Evolutionary conservation across 2,888 invertebrate genomes (phyloP), one percentile per base, ranked within the genome.

Genomic region (Caenorhabditis becei): DNA sequence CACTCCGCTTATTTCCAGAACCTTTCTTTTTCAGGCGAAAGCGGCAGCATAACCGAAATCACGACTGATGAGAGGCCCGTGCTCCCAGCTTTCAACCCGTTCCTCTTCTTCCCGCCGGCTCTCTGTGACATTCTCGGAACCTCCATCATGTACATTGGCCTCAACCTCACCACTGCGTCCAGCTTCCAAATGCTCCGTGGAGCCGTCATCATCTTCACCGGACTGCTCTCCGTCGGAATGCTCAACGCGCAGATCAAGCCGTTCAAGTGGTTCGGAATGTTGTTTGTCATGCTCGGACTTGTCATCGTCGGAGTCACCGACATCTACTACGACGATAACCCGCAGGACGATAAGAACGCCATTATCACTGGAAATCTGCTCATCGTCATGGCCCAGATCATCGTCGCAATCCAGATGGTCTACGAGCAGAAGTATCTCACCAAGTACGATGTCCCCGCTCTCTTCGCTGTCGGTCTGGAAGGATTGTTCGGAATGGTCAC

Each of bases 121-220:
- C 93, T 96, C 92, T 95, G 95, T 92, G 97, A 97, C 92, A 94
- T 96, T 94, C 92, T 95, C 77, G 96, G 95, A 0, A 96, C 97
- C 0, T 95, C 96, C 0, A 93, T 95, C 32, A 95, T 97, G 95
- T 96, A 97, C 91, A 94, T 96, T 59, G 97, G 97, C 5, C 93
- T 97, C 66, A 96, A 94, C 88, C 92, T 97, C 91, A 97, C 97
- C 0, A 96, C 95, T 91, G 95, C 96, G 0, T 96, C 96, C 86
- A 96, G 96, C 91, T 97, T 96, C 92, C 97, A 97, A 93, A 97
- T 97, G 96, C 94, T 97, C 88, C 93, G 97, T n/a, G 94, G 95
- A 62, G 94, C 96, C 66, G 95, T 96, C 8, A 95, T 97, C 74
- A 93, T 97, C 28, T 97, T 97, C 92, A 95, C 96, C 32, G 96